Base-by-base conservation (phyloP, 23 tunicate genomes). In the Aplidium turbinatum region DNA sequence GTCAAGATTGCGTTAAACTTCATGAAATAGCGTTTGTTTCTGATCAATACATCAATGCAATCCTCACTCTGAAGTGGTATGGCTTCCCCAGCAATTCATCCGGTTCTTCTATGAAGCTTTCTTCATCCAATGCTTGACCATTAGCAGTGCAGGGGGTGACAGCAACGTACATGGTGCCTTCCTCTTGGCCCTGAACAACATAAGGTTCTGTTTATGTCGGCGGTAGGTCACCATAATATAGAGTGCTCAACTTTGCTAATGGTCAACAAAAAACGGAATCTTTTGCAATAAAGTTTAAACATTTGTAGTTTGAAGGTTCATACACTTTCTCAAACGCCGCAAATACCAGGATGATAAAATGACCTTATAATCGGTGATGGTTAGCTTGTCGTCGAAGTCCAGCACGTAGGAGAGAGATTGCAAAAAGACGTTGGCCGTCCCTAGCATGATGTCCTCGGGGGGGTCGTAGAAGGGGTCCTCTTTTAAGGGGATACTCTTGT, bases 401-500 rank as follows among this genome's bases (percentile, higher is more conserved):
- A 94, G 76, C 1, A 82, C 90, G 66, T 94, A 94, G 18, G 90
- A 76, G 18, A 94, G 86, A 4, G 99, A 94, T 72, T 94, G 99
- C 32, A 94, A 73, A 82, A 94, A 94, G 16, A 92, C 94, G 46
- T 82, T 86, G 7, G 99, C 75, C 0, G 99, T 75, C 45, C 99
- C 99, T 11, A 94, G 42, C 22, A 82, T 63, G 40, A 88, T 81
- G 57, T 94, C 99, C 68, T 94, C 97, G 1, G 94, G 89, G 1
- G 93, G 94, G 72, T 94, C 99, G 32, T 30, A 87, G 63, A 94
- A 94, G 16, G 99, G 99, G 68, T 94, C 99, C 51, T 94, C 60
- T 5, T 93, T 93, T 55, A 75, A 65, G 33, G 63, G 46, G n/a
- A 77, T 85, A 19, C 72, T 76, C 77, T 78, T 74, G 84, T 81